Percentiles rank a stretch among this genome's conserved stretches.
Conservation (phyloP, 2,113 vertebrate species). For the Tetraodon nigroviridis region DNA sequence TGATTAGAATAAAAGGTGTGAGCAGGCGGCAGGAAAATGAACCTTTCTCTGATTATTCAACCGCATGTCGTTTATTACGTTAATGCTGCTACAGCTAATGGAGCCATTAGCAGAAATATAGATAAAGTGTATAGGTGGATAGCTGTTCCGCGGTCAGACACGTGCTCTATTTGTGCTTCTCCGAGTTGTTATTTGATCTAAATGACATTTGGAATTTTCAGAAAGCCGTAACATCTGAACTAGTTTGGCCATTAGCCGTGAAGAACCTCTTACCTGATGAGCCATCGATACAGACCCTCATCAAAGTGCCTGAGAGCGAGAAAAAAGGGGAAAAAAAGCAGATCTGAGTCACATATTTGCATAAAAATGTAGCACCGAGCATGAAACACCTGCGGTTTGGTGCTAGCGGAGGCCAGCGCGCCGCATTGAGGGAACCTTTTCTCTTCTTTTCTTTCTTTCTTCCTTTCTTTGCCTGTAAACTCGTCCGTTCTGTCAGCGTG, state of each 20-base stretch:
- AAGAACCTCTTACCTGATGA: conserved; percentile 74
- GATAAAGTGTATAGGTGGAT: background rate
- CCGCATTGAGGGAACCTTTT: conserved; percentile 31
- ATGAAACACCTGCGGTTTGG: conserved; percentile 50
- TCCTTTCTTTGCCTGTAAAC: conserved; percentile 36
- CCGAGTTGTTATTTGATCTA: conserved; percentile 22
- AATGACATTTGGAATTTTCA: conserved; percentile 27
- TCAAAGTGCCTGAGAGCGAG: conserved; percentile 73
- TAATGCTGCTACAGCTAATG: conserved; percentile 24
- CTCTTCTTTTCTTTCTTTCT: background rate
- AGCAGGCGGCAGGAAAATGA: conserved; percentile 43
- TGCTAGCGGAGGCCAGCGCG: conserved; percentile 15
- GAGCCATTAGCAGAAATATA: background rate
- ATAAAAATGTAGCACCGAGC: conserved; percentile 47
- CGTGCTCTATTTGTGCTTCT: background rate
- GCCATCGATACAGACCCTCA: conserved; percentile 78
- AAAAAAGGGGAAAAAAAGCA: conserved; percentile 32
- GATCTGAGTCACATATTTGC: conserved; percentile 49
- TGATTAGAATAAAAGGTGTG: conserved; percentile 38
- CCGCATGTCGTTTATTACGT: conserved; percentile 27
- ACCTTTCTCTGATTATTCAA: conserved; percentile 28
- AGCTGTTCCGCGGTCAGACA: background rate
- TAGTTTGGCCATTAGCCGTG: conserved; percentile 28
- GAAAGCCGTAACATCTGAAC: conserved; percentile 47
- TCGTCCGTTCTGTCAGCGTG: conserved; percentile 29